A percentile compares a stretch with the other conserved stretches of the same genome.
Conservation (phyloP, 37 sponge, comb jelly and placozoan species). For the Diacarnus erythraeanus region DNA sequence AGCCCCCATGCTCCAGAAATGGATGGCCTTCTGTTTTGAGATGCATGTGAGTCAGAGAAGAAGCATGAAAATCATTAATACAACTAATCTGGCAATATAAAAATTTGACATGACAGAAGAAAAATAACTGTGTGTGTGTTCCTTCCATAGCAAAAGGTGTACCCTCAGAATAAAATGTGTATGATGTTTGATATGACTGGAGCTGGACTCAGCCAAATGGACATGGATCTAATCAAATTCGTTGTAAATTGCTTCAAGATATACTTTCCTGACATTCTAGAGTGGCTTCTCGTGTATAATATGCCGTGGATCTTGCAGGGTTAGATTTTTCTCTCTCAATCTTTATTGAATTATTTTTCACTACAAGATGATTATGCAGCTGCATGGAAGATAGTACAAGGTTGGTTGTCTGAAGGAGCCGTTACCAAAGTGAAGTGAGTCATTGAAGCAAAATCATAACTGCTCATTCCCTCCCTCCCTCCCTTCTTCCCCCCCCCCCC, state of each 20-base stretch:
- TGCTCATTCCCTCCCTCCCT: no score
- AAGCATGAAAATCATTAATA: background rate
- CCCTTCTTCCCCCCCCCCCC: no score
- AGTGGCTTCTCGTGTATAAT: conserved; percentile 68
- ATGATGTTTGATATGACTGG: conserved; percentile 80
- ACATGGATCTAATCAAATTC: conserved; percentile 80
- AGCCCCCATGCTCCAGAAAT: conserved; percentile 34
- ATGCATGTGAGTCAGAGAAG: conserved; percentile 56
- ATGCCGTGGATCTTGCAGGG: conserved; percentile 90
- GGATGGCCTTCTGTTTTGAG: conserved; percentile 74
- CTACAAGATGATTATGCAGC: conserved; percentile 42
- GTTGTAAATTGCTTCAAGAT: conserved; percentile 75
- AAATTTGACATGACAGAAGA: background rate
- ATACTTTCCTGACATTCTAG: conserved; percentile 76
- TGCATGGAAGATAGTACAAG: conserved; percentile 83
- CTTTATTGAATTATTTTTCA: background rate
- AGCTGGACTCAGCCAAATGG: conserved; percentile 73
- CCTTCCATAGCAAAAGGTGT: conserved; percentile 28
- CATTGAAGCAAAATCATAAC: no score
- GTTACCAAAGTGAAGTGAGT: conserved; percentile 72
- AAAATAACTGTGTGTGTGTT: background rate
- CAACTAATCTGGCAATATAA: background rate
- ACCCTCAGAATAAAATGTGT: conserved; percentile 49
- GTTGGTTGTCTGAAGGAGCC: conserved; percentile 76
- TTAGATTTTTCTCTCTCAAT: background rate